Conservation (phyloP, 2,888 invertebrate genomes). For the Athalia cordata region DNA sequence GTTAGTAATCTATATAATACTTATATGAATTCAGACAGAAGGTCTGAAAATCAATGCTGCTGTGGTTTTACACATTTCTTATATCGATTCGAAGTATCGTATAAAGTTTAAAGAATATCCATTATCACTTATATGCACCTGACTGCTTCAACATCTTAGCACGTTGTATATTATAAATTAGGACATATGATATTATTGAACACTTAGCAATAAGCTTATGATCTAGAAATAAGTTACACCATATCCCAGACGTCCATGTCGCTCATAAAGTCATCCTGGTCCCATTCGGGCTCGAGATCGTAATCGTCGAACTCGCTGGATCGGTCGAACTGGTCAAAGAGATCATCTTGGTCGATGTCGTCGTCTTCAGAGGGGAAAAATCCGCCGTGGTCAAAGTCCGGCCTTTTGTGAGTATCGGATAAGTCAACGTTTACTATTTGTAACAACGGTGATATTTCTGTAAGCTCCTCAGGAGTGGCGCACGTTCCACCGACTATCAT, state of each 20-base stretch:
- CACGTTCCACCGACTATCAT: constrained; percentile 62
- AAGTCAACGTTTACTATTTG: constrained; percentile 63
- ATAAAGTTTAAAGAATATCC: too few species aligned
- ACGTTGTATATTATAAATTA: background rate
- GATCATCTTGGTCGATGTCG: constrained; percentile 44
- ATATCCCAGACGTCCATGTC: constrained; percentile 37
- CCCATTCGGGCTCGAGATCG: background rate
- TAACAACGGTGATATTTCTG: constrained; percentile 62
- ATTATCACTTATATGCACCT: too few species aligned
- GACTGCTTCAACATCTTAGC: background rate
- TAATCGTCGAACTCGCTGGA: constrained; percentile 6
- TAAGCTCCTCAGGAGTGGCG: constrained; percentile 47
- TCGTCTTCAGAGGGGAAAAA: constrained; percentile 48
- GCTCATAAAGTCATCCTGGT: constrained; percentile 39
- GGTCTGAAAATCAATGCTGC: too few species aligned
- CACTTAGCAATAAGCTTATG: constrained; percentile 10
- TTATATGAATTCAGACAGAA: too few species aligned
- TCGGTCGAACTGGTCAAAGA: constrained; percentile 20
- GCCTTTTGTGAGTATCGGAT: constrained; percentile 49
- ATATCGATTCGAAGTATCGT: too few species aligned
- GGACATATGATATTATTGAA: background rate
- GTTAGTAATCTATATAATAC: too few species aligned
- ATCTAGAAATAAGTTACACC: background rate
- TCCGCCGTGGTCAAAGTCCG: constrained; percentile 50
- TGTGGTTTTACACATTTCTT: too few species aligned